Evolutionary conservation across 2,888 invertebrate species (phyloP), one percentile per base, ranked within the genome.

Genomic region (Sarcophaga rosellei): DNA sequence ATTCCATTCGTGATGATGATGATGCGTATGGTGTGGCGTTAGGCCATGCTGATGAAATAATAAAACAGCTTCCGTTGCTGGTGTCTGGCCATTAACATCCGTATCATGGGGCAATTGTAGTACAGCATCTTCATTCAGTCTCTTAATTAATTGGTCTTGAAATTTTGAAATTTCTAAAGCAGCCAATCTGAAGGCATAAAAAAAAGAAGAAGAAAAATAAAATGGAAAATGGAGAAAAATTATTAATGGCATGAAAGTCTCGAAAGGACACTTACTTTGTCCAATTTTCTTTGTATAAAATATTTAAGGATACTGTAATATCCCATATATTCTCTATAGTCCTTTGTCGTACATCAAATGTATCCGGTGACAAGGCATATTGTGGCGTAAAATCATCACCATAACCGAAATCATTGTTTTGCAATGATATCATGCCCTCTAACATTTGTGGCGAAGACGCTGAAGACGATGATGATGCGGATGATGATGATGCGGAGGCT

Each of bases 241-340:
- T 45, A 25, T 25, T 17, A 35, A 25, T 73, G 10, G 8, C 44
- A 25, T 35, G 5, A 69, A 53, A 23, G 15, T 59, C 21, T 25
- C 53, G 44, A 59, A 53, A 63, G 57, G 23, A 79, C 17, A 97
- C 97, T 90, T 96, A 94, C 91, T 96, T 94, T 84, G 97, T 97
- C 98, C 98, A 98, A 94, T 98, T 98, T 91, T 97, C 96, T 92
- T 96, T 95, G 92, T 97, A 97, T 88, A 98, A 94, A 91, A 98
- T 97, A 94, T 98, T 98, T 89, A 98, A 94, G 85, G 96, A 96
- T 88, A 96, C 96, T 4, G 98, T 98, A 88, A 98, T 96, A 92
- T 97, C 96, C 98, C 98, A 98, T 91, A 98, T 97, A 93, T 96
- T 97, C 93, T 97, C 97, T 70, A 97, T 97, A 17, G 97, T 96